Evolutionary conservation across 1,140 invertebrate species (phyloP), one percentile per base, ranked within the genome.

Genomic region (Drosophila pruinosa): DNA sequence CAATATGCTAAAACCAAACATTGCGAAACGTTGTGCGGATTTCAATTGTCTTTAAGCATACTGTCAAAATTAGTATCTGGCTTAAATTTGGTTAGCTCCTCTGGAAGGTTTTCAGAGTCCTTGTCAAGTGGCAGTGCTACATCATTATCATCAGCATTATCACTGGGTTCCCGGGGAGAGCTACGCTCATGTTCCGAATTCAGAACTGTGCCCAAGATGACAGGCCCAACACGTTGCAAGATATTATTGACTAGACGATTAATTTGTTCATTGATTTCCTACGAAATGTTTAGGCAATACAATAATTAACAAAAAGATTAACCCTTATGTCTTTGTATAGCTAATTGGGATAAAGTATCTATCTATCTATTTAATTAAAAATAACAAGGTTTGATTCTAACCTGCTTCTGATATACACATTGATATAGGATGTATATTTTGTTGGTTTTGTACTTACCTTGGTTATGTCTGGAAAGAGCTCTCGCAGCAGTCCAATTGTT

Each of bases 391-490:
- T 41, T 28, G 12, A 7, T 15, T 15, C 41, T 65, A 57, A 26
- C 41, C 17, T 41, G 3, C 15, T 48, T 26, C 26, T 21, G 17
- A 62, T 36, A 15, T 26, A 14, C 4, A 4, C 34, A n/a, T 10
- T 34, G 10, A 8, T 2, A 26, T 12, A 21, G 39, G 19, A 38
- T 56, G 15, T 12, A 14, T 4, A 8, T 36, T 26, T 10, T 28
- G n/a, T 26, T 5, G 17, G 3, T n/a, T 2, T 22, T 8, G 4
- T 53, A 59, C 83, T 63, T 94, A 96, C 95, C 95, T 95, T 94
- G 62, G 95, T 94, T 62, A 95, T 92, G 24, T 93, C 93, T n/a
- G 95, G 95, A 89, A 96, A 96, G 15, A 95, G 92, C 90, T 95
- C 93, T 50, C 95, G 92, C 39, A 96, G 93, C 80, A 95, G 93